Evolutionary conservation across 2,797 vertebrate genomes (phyloP), one percentile per base, ranked within the genome.

Genomic region (Danio tinwini): DNA sequence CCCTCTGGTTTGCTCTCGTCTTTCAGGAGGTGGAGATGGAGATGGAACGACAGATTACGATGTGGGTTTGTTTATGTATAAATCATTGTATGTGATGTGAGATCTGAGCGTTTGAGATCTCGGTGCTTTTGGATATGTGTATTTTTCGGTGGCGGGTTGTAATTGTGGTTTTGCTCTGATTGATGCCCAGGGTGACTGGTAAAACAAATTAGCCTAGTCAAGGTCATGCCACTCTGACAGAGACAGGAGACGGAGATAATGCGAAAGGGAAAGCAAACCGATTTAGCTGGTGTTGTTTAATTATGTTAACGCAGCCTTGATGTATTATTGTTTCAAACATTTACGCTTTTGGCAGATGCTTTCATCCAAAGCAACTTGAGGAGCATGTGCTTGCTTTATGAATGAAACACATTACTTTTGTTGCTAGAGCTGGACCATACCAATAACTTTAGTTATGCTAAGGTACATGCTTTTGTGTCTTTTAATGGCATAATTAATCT

Each of bases 141-240:
- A 3, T 29, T 29, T 62, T 63, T 58, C 5, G 50, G 58, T 17
- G 56, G 8, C 5, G 10, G 68, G 56, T 49, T 70, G 65, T 70
- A 70, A 78, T 52, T 44, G 65, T 17, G 47, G 40, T 37, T 8
- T 59, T 42, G 17, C 7, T 11, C 17, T 21, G 29, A 29, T 29
- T 29, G 29, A 29, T 29, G 29, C 29, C 3, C 29, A 29, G 29
- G 29, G 29, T 29, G 65, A 75, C 64, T 67, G n/a, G 39, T 84
- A 76, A 82, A 84, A 76, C 80, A 65, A 70, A 76, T 84, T 39
- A 78, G 79, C 83, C 83, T 79, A 21, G 11, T 19, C 76, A 84
- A 82, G 83, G 80, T 79, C 72, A 45, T 50, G 71, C 49, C 65
- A 55, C 6, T 39, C 49, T 50, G 77, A 63, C 50, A 29, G 59